Evolutionary conservation across 2,797 vertebrate genomes (phyloP), one percentile per base, ranked within the genome.

Genomic region (Halcyon badia): DNA sequence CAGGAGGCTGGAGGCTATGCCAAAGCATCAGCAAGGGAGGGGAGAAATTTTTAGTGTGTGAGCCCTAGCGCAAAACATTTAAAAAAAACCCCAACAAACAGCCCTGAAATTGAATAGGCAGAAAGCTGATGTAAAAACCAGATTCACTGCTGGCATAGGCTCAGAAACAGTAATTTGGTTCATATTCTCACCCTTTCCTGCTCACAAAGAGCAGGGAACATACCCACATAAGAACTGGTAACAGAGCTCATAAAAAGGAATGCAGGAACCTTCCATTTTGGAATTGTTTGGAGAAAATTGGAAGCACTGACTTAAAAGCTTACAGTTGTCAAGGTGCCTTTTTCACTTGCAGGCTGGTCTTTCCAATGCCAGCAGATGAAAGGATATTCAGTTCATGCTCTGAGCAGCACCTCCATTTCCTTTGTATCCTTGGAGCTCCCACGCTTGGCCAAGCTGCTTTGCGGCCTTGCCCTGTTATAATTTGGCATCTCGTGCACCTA

Each of bases 381-480:
- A 83, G 25, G 33, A 65, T 35, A 20, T 46, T 66, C 69, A 46
- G 7, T 26, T 62, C n/a, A 16, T 28, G 24, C 15, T 60, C 60
- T 77, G 60, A 77, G 35, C 56, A 86, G 56, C 30, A 44, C 30
- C 33, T 77, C 16, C 10, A 22, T 46, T 70, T 81, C 41, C 17
- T 48, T 28, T 2, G 1, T 19, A 7, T 39, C 48, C 35, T 20
- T n/a, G 46, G 42, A 54, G n/a, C 20, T 95, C 56, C 69, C 6
- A 5, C 0, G 0, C 11, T 20, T 4, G 2, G 24, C 39, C 1
- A 0, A 39, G 24, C 17, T 4, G 3, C 28, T 73, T 57, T 60
- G 35, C 37, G 71, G 51, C 20, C 37, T 18, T 7, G 4, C 18
- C 21, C 18, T 4, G 0, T 62, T 62, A 41, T 48, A 19, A 51